Conservation (phyloP, 35 echinoderm and acorn worm species). For the Apostichopus japonicus region DNA sequence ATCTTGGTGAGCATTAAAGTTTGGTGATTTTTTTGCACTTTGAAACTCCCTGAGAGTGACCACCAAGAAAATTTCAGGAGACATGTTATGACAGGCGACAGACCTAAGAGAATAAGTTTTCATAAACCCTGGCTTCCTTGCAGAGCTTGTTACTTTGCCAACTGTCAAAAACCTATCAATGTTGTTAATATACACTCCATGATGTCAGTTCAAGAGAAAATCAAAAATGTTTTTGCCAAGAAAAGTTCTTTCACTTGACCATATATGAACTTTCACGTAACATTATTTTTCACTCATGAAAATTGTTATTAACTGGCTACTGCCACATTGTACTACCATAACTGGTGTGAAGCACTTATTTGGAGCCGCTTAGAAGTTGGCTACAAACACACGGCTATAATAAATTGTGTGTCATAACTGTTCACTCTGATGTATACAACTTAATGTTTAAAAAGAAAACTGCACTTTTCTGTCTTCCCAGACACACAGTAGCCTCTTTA, state of each 20-base stretch:
- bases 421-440: neutral
- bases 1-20: too few species aligned
- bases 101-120: too few species aligned
- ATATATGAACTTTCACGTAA: neutral
- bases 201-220: neutral
- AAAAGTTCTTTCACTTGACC: constrained; percentile 23
- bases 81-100: too few species aligned
- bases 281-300: too few species aligned
- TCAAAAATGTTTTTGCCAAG: neutral
- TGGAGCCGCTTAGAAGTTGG: constrained; percentile 1
- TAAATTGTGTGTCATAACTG: constrained; percentile 9
- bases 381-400: neutral
- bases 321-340: neutral
- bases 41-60: too few species aligned
- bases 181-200: neutral
- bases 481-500: constrained; percentile 15
- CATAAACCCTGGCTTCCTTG: neutral
- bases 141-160: neutral
- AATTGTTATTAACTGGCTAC: neutral
- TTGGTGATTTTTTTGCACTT: too few species aligned
- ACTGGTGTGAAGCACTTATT: neutral
- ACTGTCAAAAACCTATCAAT: constrained; percentile 1
- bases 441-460: neutral
- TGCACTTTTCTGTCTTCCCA: neutral
- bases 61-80: too few species aligned